Conservation (phyloP, 1,140 invertebrate species). For the Drosophila athabasca region DNA sequence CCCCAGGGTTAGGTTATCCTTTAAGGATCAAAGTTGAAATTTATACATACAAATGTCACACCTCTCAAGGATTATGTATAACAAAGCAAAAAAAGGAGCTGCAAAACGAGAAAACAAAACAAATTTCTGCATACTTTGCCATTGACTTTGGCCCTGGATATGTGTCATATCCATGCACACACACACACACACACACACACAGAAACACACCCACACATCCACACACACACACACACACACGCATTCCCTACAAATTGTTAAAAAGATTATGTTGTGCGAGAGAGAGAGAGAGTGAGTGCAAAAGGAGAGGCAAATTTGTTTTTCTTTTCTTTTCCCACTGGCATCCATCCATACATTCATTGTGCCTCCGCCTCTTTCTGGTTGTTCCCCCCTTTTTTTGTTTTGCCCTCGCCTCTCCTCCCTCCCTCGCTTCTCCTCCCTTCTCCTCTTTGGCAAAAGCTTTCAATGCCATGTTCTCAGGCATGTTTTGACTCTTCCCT, state of each 20-base stretch:
- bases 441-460: conserved; percentile 58
- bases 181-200: conserved; percentile 21
- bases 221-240: conserved; percentile 10
- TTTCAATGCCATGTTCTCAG: conserved; percentile 69
- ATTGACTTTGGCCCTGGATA: conserved; percentile 56
- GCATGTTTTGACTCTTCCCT: conserved; percentile 53
- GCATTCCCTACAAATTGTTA: conserved; percentile 60
- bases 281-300: conserved; percentile 20
- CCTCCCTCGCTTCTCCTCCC: not conserved
- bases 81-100: conserved; percentile 35
- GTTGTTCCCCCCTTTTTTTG: conserved; percentile 1
- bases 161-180: conserved; percentile 39
- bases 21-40: conserved; percentile 81
- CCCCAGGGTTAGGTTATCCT: conserved; percentile 73
- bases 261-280: conserved; percentile 67
- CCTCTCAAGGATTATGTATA: conserved; percentile 73
- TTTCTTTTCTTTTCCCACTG: conserved; percentile 12
- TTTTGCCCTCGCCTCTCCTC: not conserved
- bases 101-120: conserved; percentile 29
- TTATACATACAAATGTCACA: conserved; percentile 75
- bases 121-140: conserved; percentile 60
- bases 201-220: no score
- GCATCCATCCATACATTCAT: conserved; percentile 37
- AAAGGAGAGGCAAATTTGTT: conserved; percentile 39
- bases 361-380: conserved; percentile 34